Evolutionary conservation across 2,797 vertebrate genomes (phyloP).

Genomic region (Acanthiza pusilla): DNA sequence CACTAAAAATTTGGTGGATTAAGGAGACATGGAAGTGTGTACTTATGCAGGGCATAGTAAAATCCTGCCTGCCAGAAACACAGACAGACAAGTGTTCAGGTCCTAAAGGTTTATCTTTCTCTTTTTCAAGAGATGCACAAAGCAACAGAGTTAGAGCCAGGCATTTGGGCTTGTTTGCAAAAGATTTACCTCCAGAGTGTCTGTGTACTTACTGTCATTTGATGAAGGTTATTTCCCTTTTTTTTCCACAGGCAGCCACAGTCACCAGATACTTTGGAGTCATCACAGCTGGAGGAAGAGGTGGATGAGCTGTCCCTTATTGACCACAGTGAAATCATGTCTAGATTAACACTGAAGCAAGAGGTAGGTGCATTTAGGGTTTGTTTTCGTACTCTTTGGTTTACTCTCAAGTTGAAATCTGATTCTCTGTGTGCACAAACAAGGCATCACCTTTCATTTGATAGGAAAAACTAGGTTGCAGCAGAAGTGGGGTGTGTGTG

Average conservation of each 20-base stretch:
- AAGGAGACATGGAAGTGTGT: neutral
- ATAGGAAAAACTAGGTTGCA: neutral
- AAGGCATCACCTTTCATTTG: neutral
- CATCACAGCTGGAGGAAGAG: constrained; percentile 78
- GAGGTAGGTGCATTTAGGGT: constrained; percentile 76
- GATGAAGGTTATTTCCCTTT: neutral
- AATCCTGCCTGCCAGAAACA: neutral
- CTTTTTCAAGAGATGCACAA: neutral
- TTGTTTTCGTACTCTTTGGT: neutral
- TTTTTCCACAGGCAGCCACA: constrained; percentile 68
- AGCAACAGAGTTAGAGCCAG: neutral
- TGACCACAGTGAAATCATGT: constrained; percentile 95
- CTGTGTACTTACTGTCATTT: neutral
- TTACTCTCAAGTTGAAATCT: neutral
- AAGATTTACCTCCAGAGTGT: neutral
- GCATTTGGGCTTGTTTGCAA: neutral
- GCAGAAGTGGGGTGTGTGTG: neutral
- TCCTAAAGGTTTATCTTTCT: constrained; percentile 3
- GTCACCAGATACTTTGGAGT: constrained; percentile 75
- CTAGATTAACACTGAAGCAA: constrained; percentile 91
- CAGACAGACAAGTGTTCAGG: neutral
- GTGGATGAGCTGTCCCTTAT: constrained; percentile 93
- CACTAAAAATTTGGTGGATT: constrained; percentile 23
- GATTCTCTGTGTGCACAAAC: neutral
- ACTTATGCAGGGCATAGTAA: neutral